Evolutionary conservation across 2,113 vertebrate genomes (phyloP).

Genomic region (Regulus satrapa): DNA sequence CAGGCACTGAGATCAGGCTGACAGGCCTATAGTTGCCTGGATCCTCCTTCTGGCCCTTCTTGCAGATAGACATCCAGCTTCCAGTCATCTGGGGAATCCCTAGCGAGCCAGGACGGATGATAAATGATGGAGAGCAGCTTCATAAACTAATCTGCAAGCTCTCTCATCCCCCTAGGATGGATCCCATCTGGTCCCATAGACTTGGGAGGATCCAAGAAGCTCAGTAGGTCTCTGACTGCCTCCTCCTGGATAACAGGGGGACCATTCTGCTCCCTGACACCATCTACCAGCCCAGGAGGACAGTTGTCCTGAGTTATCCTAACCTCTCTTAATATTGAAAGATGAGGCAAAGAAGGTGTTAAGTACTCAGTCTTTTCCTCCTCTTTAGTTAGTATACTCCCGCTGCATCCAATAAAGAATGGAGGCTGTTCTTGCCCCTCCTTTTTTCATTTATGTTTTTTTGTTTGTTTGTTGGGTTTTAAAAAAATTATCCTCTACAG

Average conservation of each 20-base stretch:
- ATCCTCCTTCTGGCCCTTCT: not conserved
- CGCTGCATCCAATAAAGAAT: not conserved
- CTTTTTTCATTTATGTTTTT: not conserved
- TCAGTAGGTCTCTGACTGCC: not conserved
- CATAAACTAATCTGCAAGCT: not conserved
- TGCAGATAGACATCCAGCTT: not conserved
- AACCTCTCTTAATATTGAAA: not conserved
- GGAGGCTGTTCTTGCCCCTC: not conserved
- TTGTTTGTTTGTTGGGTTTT: no score
- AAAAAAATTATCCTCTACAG: not conserved
- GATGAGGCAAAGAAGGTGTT: not conserved
- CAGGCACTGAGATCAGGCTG: not conserved
- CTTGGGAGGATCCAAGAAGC: not conserved
- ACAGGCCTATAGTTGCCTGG: not conserved
- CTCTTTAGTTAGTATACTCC: not conserved
- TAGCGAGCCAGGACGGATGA: not conserved
- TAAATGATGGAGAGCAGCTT: not conserved
- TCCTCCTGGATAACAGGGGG: not conserved
- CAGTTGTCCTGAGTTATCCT: not conserved
- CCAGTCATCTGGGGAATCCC: not conserved
- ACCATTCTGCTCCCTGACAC: not conserved
- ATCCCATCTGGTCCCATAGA: not conserved
- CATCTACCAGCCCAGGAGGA: not conserved
- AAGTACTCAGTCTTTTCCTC: not conserved
- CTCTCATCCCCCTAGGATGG: not conserved